phyloP scores from a whole-genome alignment of 2,888 invertebrate species.

The Drosophila peninsularis region DNA sequence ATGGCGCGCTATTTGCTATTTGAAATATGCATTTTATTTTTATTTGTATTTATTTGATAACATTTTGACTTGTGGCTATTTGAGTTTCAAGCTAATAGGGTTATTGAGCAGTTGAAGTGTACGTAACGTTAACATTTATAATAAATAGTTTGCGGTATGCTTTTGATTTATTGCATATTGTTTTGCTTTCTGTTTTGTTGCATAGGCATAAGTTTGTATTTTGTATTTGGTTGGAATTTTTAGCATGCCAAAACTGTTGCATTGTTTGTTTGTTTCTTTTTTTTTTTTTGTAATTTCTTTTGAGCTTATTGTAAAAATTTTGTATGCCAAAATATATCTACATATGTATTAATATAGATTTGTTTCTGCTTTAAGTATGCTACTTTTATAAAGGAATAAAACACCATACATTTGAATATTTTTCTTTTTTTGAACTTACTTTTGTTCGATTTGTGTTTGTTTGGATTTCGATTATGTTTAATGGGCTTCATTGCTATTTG shows the following conservation, averaged over 20 bases:
- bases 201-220: conserved; percentile 25
- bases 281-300: conserved; percentile 21
- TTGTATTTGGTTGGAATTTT: conserved; percentile 31
- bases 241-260: conserved; percentile 43
- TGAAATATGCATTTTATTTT: conserved; percentile 51
- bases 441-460: conserved; percentile 59
- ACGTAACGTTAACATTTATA: conserved; percentile 76
- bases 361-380: conserved; percentile 49
- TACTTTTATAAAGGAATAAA: conserved; percentile 74
- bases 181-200: conserved; percentile 39
- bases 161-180: conserved; percentile 63
- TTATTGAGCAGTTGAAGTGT: conserved; percentile 75
- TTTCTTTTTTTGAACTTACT: conserved; percentile 50
- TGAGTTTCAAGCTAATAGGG: conserved; percentile 73
- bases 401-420: conserved; percentile 76
- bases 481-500: conserved; percentile 54
- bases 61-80: conserved; percentile 75
- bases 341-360: conserved; percentile 66
- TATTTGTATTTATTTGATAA: conserved; percentile 49
- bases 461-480: conserved; percentile 9
- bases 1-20: conserved; percentile 8
- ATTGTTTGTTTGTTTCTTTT: not conserved
- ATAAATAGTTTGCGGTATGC: conserved; percentile 66
- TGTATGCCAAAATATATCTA: conserved; percentile 80
- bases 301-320: conserved; percentile 69